phyloP scores from a whole-genome alignment of 2,888 invertebrate species.

The Oxyscelio sp. region DNA sequence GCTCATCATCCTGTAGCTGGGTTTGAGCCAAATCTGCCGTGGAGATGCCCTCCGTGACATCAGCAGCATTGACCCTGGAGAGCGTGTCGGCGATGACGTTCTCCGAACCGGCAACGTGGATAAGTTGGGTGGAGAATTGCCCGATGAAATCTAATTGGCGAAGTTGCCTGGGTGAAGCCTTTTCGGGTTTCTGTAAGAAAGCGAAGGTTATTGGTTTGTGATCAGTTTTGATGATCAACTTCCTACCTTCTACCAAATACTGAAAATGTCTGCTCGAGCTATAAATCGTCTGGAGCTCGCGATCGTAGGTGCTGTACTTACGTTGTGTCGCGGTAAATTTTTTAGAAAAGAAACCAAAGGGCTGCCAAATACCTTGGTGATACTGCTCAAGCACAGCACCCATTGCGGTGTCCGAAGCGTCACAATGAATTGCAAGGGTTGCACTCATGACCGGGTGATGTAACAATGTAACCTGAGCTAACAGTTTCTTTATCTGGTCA shows the following conservation, averaged over 20 bases:
- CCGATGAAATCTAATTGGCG: too few species aligned
- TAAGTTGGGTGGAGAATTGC: too few species aligned
- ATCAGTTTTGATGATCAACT: slow-evolving; percentile 18
- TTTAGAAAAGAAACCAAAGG: slow-evolving; percentile 3
- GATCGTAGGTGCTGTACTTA: slow-evolving; percentile 20
- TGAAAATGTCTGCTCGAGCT: neutral
- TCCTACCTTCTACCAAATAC: neutral
- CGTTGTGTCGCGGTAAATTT: slow-evolving; percentile 2
- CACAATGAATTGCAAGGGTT: neutral
- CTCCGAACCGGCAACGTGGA: too few species aligned
- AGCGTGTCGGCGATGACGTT: neutral
- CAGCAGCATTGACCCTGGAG: neutral
- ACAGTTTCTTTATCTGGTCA: slow-evolving; percentile 26
- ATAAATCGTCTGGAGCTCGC: slow-evolving; percentile 6
- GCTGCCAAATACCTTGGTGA: neutral
- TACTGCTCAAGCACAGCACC: slow-evolving; percentile 28
- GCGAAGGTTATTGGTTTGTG: slow-evolving; percentile 20
- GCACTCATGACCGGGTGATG: slow-evolving; percentile 40
- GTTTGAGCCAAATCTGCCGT: neutral
- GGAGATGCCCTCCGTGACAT: slow-evolving; percentile 6
- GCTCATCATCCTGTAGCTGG: neutral
- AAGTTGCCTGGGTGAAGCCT: too few species aligned
- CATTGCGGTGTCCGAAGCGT: slow-evolving; percentile 11
- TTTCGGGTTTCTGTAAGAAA: slow-evolving; percentile 2
- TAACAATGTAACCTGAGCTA: slow-evolving; percentile 51